phyloP scores from a whole-genome alignment of 2,113 vertebrate genomes.

The Daphoenositta chrysoptera region DNA sequence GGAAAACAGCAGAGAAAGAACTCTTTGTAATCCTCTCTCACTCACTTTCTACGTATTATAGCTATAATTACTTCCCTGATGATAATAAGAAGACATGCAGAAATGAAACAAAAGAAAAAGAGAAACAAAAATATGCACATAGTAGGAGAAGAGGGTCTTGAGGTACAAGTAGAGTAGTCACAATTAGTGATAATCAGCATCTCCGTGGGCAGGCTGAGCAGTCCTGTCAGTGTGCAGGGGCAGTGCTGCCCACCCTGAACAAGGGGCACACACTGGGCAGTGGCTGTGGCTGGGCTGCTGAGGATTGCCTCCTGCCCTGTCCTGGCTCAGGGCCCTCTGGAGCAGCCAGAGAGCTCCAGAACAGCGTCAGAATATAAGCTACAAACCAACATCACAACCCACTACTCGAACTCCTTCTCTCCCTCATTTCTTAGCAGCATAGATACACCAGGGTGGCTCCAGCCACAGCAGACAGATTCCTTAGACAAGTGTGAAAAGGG shows the following conservation, averaged over 20 bases:
- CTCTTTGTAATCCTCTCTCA: slow-evolving; percentile 4
- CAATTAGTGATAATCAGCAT: neutral
- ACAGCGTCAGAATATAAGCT: neutral
- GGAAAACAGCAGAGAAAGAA: neutral
- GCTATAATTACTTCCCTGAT: slow-evolving; percentile 18
- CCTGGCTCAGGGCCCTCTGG: neutral
- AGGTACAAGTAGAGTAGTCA: neutral
- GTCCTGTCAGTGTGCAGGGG: neutral
- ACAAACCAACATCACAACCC: neutral
- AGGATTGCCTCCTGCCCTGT: neutral
- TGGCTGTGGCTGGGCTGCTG: neutral
- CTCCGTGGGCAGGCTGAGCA: neutral
- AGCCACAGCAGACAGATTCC: neutral
- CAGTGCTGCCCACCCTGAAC: rapidly evolving
- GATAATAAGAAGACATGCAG: neutral
- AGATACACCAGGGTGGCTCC: neutral
- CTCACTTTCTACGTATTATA: slow-evolving; percentile 21
- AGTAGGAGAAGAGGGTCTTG: neutral
- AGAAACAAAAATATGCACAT: neutral
- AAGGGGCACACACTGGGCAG: rapidly evolving
- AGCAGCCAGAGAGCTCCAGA: neutral
- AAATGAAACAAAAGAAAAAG: too few relatives aligned
- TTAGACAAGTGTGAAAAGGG: neutral
- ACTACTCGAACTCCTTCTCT: neutral
- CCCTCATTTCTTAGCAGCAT: neutral